Base-by-base conservation (phyloP, 2,888 invertebrate genomes). In the Myopa testacea region DNA sequence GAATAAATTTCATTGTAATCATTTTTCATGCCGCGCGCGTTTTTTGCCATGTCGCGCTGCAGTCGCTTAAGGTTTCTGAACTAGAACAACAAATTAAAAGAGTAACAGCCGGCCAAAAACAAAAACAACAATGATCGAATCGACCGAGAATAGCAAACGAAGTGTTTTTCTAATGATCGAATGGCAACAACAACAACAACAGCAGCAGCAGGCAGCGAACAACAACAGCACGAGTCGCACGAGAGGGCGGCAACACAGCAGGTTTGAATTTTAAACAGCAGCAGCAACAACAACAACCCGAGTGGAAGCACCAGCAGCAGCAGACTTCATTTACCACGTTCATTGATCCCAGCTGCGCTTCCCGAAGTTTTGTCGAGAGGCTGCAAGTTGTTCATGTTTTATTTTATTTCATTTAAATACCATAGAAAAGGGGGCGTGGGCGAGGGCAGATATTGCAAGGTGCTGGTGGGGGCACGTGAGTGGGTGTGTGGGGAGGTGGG, bases 341-440 rank as follows among this genome's bases (percentile, higher is more conserved):
- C 75, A 75, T 67, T 75, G 75, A 75, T 75, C 75, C 67, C 75
- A 16, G 67, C 26, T 38, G 38, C 55, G 58, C 58, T 75, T 67
- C 40, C 75, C 75, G 75, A 52, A 75, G n/a, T 68, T 67, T 26
- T 67, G 67, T n/a, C 37, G 12, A 37, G 75, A 50, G 52, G 10
- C 14, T n/a, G 52, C 34, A 38, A n/a, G 67, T 16, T n/a, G 55
- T 55, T 55, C 10, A n/a, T 63, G 60, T 10, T 60, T 55, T 16
- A 55, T 14, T 55, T 55, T 63, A 16, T 19, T 60, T 60, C 3
- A 19, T 45, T 45, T 3, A 45, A 45, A 45, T 8, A 45, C 12
- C 12, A 19, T 2, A 60, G 60, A 60, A 12, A 37, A 19, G 38
- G 16, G 38, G 14, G 65, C 16, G 37, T 4, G 37, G 34, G 34